Percentiles rank a stretch among this genome's conserved stretches.
These are phyloP conservation scores for Barypeithes pellucidus DNA, from an alignment of 2,888 invertebrate species.

Conservation along the genomic window DNA sequence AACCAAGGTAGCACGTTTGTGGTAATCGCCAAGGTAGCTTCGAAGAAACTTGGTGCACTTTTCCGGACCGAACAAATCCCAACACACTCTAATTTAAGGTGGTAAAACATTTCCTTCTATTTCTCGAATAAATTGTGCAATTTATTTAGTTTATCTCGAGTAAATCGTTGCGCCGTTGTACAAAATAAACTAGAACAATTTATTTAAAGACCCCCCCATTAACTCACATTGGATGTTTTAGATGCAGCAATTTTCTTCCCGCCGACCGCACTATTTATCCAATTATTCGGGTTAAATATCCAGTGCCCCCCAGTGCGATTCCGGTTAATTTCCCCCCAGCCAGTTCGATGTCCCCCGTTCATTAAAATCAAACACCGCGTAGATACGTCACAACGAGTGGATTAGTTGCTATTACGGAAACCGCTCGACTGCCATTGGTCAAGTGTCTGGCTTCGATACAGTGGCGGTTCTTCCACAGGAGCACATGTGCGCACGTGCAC, in stretches of 20 bases:
- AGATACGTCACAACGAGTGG: background rate
- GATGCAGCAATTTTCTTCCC: slow-evolving; percentile 21
- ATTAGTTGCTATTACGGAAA: slow-evolving; percentile 12
- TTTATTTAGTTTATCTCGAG: no score
- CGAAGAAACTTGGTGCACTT: no score
- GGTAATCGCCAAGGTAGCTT: no score
- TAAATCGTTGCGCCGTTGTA: background rate
- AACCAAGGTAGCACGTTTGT: no score
- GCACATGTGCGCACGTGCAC: no score
- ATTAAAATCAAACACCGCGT: slow-evolving; percentile 24
- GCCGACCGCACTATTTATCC: slow-evolving; percentile 17
- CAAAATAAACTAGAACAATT: slow-evolving; percentile 14
- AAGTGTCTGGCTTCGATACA: no score
- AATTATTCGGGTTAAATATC: slow-evolving; percentile 28
- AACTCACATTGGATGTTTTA: slow-evolving; percentile 9
- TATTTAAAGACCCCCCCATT: slow-evolving; percentile 7
- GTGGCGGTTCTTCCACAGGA: no score
- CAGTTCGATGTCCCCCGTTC: slow-evolving; percentile 7
- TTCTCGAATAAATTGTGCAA: no score
- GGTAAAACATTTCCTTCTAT: no score
- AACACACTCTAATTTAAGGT: no score
- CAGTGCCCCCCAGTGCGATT: background rate
- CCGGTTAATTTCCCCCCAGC: slow-evolving; percentile 9
- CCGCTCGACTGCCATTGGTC: background rate
- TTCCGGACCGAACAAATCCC: no score